A percentile compares a stretch with the other conserved stretches of the same genome.
Evolutionary conservation across 2,113 vertebrate species (phyloP).

Genomic region (Solenodon paradoxus): DNA sequence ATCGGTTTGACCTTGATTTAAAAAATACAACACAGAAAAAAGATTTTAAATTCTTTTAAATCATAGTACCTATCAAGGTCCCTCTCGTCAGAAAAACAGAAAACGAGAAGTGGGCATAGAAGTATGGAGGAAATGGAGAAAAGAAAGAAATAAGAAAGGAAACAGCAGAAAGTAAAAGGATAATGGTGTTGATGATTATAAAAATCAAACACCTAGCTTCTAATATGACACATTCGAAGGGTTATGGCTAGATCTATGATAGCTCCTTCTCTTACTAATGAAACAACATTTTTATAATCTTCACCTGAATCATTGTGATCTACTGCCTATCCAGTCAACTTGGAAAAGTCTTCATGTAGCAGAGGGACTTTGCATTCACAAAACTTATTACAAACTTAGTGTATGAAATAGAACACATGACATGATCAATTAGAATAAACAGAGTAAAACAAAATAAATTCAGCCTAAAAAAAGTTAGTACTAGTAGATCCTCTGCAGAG

Average conservation of each 20-base stretch:
- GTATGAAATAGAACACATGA: not conserved
- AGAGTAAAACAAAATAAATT: not conserved
- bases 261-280: not conserved
- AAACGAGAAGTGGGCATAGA: too few relatives aligned
- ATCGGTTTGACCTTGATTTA: not conserved
- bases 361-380: not conserved
- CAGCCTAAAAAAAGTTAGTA: not conserved
- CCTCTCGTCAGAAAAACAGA: not conserved
- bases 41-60: not conserved
- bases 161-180: not conserved
- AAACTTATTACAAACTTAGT: not conserved
- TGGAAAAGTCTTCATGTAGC: not conserved
- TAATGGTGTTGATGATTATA: not conserved
- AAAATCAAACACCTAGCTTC: not conserved
- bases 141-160: too few relatives aligned
- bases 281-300: not conserved
- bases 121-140: too few relatives aligned
- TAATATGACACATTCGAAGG: not conserved
- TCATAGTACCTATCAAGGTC: not conserved
- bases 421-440: not conserved
- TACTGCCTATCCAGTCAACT: not conserved
- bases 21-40: not conserved
- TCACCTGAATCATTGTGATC: not conserved
- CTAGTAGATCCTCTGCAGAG: not conserved
- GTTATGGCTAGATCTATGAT: not conserved